Percentiles rank a stretch among this genome's conserved stretches.
phyloP scores from a whole-genome alignment of 2,113 vertebrate species.

The Pluvianellus socialis region DNA sequence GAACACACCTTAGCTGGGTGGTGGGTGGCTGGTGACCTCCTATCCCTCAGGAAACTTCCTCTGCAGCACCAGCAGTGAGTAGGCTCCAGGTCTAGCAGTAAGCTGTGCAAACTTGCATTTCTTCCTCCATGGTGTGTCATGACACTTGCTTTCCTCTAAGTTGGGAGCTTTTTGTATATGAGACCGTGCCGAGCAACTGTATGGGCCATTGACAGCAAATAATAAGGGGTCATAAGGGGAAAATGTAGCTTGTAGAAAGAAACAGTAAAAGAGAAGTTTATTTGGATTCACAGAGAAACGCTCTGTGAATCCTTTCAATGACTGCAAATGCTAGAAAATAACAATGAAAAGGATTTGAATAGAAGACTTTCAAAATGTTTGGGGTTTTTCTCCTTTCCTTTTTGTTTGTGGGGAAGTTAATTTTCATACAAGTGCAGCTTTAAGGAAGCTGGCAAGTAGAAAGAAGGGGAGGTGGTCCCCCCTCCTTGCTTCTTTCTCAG shows the following conservation, averaged over 20 bases:
- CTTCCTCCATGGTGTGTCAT: not conserved
- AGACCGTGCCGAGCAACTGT: fast-evolving
- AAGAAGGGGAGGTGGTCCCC: not conserved
- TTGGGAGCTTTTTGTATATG: not conserved
- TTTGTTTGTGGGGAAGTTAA: not conserved
- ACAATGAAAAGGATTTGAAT: not conserved
- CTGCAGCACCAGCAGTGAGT: not conserved
- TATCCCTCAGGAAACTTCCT: not conserved
- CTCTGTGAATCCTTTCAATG: not conserved
- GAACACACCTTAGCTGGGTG: not conserved
- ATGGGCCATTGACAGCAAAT: not conserved
- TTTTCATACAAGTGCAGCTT: not conserved
- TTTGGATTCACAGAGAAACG: not conserved
- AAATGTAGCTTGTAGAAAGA: not conserved
- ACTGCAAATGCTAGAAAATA: not conserved
- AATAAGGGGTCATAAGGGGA: not conserved
- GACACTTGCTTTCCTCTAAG: not conserved
- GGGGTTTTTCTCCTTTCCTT: not conserved
- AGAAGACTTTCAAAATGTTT: not conserved
- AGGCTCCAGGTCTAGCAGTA: not conserved
- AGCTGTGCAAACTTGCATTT: not conserved
- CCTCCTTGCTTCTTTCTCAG: not conserved
- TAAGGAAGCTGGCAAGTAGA: not conserved
- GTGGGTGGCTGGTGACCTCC: not conserved
- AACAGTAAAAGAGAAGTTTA: not conserved